Base-by-base conservation (phyloP, 2,888 invertebrate species). In the Carpatolechia fugitivella region DNA sequence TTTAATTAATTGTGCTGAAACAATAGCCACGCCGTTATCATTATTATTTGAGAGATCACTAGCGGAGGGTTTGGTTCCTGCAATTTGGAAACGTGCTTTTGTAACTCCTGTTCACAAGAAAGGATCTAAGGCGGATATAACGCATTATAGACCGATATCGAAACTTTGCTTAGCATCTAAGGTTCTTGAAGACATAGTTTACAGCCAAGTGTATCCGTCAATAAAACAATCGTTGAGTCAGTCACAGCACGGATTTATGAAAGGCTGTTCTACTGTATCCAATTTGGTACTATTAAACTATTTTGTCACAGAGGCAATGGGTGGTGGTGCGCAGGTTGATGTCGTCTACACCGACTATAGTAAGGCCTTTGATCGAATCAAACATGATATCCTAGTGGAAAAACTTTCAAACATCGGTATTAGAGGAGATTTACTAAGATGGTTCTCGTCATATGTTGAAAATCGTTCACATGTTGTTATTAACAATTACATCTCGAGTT, bases 141-240 rank as follows among this genome's bases (percentile, higher is more conserved):
- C 4, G 8, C 51, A 59, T 14, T 58, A 58, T 20, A 40, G 58
- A 13, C 58, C 55, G 3, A 58, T 58, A 14, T 58, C 58, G 16
- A 55, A 52, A 47, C 18, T 54, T 6, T 20, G 24, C 24, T 4
- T 5, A 13, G 24, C 20, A 6, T 29, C 49, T 11, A 49, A 49
- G n/a, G 33, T 49, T 5, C 13, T 49, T 29, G 47, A 47, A n/a
- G 24, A 30, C 3, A 3, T 47, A 13, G 31, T 47, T 1, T 47
- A 47, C n/a, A 14, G 7, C 11, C 20, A 47, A 20, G 30, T 47
- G 1, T 47, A 33, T 33, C 7, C 49, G n/a, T n/a, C 35, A n/a
- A 7, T 49, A 11, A 18, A 18, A 18, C 16, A 13, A 11, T 35
- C 49, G 1, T 30, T 47, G 1, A 13, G 47, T 16, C 1, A 2